Base-by-base conservation (phyloP, 2,113 vertebrate genomes). In the Hippocampus comes region DNA sequence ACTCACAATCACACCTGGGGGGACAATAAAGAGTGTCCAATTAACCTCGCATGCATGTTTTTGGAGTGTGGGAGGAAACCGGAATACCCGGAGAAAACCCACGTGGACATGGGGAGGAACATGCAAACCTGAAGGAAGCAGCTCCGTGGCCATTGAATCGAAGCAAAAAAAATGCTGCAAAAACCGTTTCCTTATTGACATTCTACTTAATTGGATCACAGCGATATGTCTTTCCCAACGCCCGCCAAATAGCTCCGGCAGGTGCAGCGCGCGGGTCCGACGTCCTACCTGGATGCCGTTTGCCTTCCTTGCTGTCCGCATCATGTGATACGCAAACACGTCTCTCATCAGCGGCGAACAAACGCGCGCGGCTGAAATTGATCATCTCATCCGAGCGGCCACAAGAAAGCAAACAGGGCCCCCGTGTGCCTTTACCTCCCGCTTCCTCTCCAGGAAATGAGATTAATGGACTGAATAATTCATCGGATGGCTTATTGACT, bases 401-500 rank as follows among this genome's bases (percentile, higher is more conserved):
- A 61, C 46, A 68, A 23, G 71, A 81, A 80, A 76, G 57, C 63
- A 71, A 80, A 81, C 72, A 60, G 70, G 20, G 43, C 14, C 51
- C 55, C 72, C 34, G 34, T 38, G 81, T 75, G 77, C 72, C 20
- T 30, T 61, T 34, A 23, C 30, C 43, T 43, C n/a, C 14, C 14
- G 17, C 63, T 66, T 66, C 64, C 49, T 51, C 60, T 66, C 30
- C 63, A 77, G 81, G 76, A 83, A 85, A 84, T 75, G 14, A 63
- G 65, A 76, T 78, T 83, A 78, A 81, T 81, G 81, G 75, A 77
- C 14, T 34, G 70, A 42, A 68, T 72, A 73, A 78, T 84, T 70
- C 63, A 72, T 73, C 49, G 67, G 11, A 66, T 18, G 57, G 9
- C 61, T 78, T 84, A 72, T 78, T 67, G 69, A 74, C 41, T 59